phyloP scores from a whole-genome alignment of 2,797 vertebrate genomes.

The Enteromius mattozi region DNA sequence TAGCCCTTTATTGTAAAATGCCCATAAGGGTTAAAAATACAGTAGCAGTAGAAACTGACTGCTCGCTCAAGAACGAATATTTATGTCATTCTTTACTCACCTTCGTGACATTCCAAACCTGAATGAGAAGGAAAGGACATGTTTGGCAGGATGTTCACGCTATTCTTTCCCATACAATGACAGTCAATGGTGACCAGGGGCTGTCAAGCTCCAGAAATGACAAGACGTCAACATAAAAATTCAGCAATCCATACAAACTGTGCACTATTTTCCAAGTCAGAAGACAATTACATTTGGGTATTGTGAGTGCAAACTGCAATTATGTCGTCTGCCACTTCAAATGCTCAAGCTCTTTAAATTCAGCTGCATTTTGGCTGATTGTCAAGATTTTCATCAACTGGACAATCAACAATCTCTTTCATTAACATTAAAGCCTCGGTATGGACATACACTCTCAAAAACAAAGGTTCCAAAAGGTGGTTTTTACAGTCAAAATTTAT shows the following conservation, averaged over 20 bases:
- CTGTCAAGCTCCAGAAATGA: conserved; percentile 16
- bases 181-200: neutral
- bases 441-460: neutral
- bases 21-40: conserved; percentile 29
- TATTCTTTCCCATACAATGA: conserved; percentile 17
- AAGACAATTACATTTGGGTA: neutral
- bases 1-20: conserved; percentile 31
- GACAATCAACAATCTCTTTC: neutral
- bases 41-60: neutral
- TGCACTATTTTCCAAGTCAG: neutral
- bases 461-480: neutral
- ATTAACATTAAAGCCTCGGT: too few relatives aligned
- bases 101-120: neutral
- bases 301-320: neutral
- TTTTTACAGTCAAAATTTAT: neutral
- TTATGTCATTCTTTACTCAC: conserved; percentile 18
- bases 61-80: conserved; percentile 1
- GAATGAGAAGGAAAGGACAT: neutral
- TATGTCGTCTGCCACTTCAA: neutral
- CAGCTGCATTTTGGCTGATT: neutral
- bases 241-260: neutral
- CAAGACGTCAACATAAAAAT: neutral
- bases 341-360: neutral
- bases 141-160: neutral
- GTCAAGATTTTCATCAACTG: neutral